Percentiles rank a stretch among this genome's conserved stretches.
Conservation (phyloP, 2,113 vertebrate species). For the Catharus bicknelli region DNA sequence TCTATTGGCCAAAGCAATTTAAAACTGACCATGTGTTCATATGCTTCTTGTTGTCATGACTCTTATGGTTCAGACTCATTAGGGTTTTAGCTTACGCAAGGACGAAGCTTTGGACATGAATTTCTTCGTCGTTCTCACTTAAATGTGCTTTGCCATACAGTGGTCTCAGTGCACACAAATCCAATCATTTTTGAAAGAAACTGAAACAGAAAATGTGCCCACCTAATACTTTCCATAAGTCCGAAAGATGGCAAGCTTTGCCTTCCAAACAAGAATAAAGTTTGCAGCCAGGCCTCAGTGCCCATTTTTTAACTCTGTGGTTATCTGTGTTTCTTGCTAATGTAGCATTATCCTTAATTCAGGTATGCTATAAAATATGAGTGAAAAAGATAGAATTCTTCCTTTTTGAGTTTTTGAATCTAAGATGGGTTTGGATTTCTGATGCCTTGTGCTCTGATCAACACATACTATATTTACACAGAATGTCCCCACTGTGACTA, state of each 20-base stretch:
- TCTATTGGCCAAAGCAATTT: background rate
- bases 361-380: background rate
- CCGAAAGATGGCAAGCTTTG: background rate
- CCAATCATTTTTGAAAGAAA: background rate
- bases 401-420: background rate
- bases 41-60: background rate
- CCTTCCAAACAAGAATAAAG: background rate
- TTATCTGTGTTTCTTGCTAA: background rate
- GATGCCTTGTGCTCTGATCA: background rate
- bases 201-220: background rate
- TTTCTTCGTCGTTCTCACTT: background rate
- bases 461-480: background rate
- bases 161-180: background rate
- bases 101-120: background rate
- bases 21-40: background rate
- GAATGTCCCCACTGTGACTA: background rate
- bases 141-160: background rate
- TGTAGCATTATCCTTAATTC: background rate
- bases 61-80: background rate
- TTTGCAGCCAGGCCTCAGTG: background rate
- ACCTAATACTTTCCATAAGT: background rate
- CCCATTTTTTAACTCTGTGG: background rate
- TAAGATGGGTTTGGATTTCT: background rate
- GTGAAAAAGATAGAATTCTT: background rate
- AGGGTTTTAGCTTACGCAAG: background rate